Percentiles rank a stretch among this genome's conserved stretches.
phyloP scores from a whole-genome alignment of 2,113 vertebrate genomes.

The Shinisaurus crocodilurus region DNA sequence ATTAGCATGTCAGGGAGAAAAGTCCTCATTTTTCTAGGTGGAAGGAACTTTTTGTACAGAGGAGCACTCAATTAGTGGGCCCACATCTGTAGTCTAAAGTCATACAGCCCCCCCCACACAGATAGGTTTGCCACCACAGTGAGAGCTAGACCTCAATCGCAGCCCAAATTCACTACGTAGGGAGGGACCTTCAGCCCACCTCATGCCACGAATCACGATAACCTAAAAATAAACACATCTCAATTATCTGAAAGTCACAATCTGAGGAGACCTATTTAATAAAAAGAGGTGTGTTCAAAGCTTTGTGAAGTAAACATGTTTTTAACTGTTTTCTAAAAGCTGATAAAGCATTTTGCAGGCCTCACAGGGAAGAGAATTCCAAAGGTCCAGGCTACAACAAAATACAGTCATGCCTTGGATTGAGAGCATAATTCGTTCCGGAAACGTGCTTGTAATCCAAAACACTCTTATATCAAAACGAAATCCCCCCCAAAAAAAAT shows the following conservation, averaged over 20 bases:
- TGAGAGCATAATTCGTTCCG: too few species aligned
- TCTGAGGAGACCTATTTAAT: neutral
- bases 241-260: neutral
- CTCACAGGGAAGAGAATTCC: neutral
- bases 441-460: too few species aligned
- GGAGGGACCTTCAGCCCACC: neutral
- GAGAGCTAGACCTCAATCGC: neutral
- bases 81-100: too few species aligned
- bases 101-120: too few species aligned
- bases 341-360: neutral
- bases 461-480: too few species aligned
- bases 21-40: neutral
- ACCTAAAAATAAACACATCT: neutral
- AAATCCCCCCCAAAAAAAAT: too few species aligned
- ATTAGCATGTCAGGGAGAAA: neutral
- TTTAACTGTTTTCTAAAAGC: neutral
- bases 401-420: too few species aligned
- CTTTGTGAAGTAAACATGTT: neutral
- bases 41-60: neutral
- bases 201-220: neutral
- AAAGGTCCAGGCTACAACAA: neutral
- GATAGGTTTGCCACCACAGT: neutral
- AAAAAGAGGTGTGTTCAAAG: neutral
- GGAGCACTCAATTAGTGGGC: too few species aligned
- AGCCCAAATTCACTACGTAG: neutral